Evolutionary conservation across 2,113 vertebrate species (phyloP).

Genomic region (Sinocyclocheilus maitianheensis): DNA sequence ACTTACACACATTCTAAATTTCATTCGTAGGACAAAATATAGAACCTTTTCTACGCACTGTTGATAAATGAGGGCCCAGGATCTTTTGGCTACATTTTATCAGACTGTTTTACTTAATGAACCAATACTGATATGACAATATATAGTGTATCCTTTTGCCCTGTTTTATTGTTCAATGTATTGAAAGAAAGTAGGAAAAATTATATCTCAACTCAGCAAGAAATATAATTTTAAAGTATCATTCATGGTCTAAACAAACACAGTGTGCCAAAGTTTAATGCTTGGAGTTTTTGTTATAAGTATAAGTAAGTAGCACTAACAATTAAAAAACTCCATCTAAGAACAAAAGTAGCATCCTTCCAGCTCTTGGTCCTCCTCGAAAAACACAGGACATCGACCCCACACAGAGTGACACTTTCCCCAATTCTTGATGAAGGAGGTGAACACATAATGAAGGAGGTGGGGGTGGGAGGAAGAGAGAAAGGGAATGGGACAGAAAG

Average conservation of each 20-base stretch:
- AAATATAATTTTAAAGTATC: neutral
- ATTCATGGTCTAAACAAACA: neutral
- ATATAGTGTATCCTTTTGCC: no score
- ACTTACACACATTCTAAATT: no score
- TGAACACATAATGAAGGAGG: neutral
- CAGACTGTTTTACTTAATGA: no score
- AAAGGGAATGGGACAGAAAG: constrained; percentile 16
- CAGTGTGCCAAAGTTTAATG: neutral
- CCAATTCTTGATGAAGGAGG: constrained; percentile 46
- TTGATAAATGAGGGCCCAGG: no score
- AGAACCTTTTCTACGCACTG: no score
- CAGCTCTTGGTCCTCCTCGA: constrained; percentile 20
- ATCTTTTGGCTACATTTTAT: neutral
- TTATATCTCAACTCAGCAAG: neutral
- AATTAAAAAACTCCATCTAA: neutral
- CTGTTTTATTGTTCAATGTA: neutral
- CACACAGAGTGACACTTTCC: constrained; percentile 43
- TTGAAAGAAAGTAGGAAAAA: neutral
- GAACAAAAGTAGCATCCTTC: neutral
- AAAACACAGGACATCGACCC: constrained; percentile 59
- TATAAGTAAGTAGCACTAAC: neutral
- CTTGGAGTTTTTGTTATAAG: neutral
- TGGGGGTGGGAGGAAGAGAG: constrained; percentile 42
- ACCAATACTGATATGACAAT: no score
- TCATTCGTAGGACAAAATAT: no score